These are phyloP conservation scores for Thymelicus sylvestris DNA, from an alignment of 2,888 invertebrate species.

Conservation along the genomic window DNA sequence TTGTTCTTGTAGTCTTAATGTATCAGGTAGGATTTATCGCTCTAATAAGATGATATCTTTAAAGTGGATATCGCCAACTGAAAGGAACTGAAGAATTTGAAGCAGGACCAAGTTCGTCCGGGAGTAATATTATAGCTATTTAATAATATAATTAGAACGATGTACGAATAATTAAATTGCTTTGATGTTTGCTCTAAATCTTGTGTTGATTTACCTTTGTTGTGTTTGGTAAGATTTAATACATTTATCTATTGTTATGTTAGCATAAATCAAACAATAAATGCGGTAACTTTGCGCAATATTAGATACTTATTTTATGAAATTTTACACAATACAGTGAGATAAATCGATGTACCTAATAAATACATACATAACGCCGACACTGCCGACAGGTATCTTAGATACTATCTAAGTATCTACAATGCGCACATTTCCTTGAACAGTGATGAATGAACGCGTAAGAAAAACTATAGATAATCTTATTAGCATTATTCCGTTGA, in stretches of 20 bases:
- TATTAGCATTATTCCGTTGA: no score
- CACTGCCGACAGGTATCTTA: no score
- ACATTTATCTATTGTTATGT: background rate
- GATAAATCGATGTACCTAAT: no score
- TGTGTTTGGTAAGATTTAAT: background rate
- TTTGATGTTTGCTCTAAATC: background rate
- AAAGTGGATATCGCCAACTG: slow-evolving; percentile 5
- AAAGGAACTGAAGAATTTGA: slow-evolving; percentile 5
- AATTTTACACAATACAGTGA: no score
- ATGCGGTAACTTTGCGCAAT: no score
- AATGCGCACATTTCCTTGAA: no score
- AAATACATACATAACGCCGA: no score
- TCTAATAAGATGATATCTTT: slow-evolving; percentile 22
- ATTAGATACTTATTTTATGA: no score
- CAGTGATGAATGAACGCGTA: no score
- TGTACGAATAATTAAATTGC: background rate
- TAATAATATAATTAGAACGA: slow-evolving; percentile 14
- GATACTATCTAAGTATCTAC: no score
- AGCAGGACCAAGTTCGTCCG: background rate
- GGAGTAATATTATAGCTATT: background rate
- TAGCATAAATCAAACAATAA: no score
- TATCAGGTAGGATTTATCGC: slow-evolving; percentile 68
- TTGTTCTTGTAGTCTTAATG: slow-evolving; percentile 66
- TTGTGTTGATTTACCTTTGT: background rate
- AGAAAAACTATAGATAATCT: no score